A percentile compares a stretch with the other conserved stretches of the same genome.
Conservation (phyloP, 2,888 invertebrate species). For the Athetis lepigone region DNA sequence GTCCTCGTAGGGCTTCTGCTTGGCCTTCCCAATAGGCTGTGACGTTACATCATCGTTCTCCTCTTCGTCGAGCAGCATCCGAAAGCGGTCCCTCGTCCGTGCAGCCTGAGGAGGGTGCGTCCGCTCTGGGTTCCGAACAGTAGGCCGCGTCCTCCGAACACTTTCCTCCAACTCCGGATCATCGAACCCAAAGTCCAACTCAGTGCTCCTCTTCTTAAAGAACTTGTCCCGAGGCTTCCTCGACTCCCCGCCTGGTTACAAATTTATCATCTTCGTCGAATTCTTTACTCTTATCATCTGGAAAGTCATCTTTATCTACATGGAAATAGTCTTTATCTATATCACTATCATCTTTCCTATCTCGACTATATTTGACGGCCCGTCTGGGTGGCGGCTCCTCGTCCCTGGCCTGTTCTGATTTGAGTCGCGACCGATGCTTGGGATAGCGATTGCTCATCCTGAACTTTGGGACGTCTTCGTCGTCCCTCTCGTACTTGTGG, state of each 20-base stretch:
- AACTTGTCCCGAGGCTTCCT: conserved; percentile 77
- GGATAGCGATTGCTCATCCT: conserved; percentile 56
- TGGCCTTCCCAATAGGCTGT: conserved; percentile 37
- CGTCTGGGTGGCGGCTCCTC: conserved; percentile 50
- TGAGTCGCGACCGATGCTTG: conserved; percentile 66
- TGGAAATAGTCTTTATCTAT: conserved; percentile 64
- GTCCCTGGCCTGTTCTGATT: conserved; percentile 57
- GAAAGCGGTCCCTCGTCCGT: conserved; percentile 11
- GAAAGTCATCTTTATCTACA: conserved; percentile 64
- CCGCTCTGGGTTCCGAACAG: neutral
- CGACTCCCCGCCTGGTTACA: conserved; percentile 66
- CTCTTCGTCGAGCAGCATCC: conserved; percentile 34
- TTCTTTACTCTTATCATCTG: conserved; percentile 63
- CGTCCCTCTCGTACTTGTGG: conserved; percentile 59
- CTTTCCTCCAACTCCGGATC: conserved; percentile 45
- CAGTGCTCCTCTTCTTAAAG: conserved; percentile 47
- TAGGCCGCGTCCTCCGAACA: conserved; percentile 24
- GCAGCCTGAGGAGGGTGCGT: neutral
- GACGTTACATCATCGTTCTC: conserved; percentile 16
- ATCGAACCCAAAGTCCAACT: conserved; percentile 45
- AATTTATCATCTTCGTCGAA: conserved; percentile 64
- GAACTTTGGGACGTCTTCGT: conserved; percentile 60
- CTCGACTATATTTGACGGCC: conserved; percentile 54
- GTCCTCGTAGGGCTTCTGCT: conserved; percentile 63
- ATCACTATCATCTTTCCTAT: conserved; percentile 65